A percentile compares a stretch with the other conserved stretches of the same genome.
Evolutionary conservation across 2,113 vertebrate genomes (phyloP).

Genomic region (Elephantulus edwardii): DNA sequence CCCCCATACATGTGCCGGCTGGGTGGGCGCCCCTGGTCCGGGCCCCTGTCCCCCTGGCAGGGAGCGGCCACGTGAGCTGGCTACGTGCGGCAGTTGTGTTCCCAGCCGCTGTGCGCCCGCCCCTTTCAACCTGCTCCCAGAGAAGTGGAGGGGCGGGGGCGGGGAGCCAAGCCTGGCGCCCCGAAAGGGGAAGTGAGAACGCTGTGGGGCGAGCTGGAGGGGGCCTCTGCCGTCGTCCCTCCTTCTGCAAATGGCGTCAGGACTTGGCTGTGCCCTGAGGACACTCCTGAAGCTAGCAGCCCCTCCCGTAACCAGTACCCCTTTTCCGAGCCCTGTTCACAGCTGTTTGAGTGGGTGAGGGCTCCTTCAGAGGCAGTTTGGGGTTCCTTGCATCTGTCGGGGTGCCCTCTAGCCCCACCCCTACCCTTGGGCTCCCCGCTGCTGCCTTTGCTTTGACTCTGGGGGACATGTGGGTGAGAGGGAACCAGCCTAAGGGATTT

Average conservation of each 20-base stretch:
- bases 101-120: background rate
- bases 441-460: background rate
- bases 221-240: background rate
- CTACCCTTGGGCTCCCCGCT: background rate
- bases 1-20: conserved; percentile 21
- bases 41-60: background rate
- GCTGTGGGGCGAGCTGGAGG: background rate
- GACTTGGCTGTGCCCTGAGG: background rate
- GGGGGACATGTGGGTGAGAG: background rate
- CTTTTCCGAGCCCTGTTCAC: background rate
- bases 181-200: conserved; percentile 62
- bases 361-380: background rate
- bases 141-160: background rate
- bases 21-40: background rate
- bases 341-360: background rate
- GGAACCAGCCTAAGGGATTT: background rate
- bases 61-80: conserved; percentile 21
- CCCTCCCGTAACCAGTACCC: too few species aligned
- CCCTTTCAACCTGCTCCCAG: conserved; percentile 4
- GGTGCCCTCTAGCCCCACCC: too few species aligned
- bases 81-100: conserved; percentile 58
- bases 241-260: conserved; percentile 50
- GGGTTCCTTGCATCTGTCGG: background rate
- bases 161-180: background rate
- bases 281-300: background rate